Conservation (phyloP, 2,113 vertebrate species). For the human region DNA sequence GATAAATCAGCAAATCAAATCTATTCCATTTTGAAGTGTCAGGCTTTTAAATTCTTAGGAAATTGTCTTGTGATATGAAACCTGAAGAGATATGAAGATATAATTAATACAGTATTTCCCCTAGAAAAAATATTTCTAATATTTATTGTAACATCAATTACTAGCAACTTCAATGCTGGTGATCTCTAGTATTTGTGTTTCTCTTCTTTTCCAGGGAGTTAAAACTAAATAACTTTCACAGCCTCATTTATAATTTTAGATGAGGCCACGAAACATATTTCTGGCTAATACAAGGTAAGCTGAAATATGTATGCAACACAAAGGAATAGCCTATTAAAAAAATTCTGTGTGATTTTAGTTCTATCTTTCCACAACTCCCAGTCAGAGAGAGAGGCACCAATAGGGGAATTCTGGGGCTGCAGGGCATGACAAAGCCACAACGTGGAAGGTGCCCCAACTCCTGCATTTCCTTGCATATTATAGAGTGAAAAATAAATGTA, state of each 20-base stretch:
- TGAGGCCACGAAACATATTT: background rate
- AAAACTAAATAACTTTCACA: background rate
- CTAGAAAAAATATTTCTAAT: background rate
- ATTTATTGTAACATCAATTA: background rate
- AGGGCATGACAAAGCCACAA: background rate
- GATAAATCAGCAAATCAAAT: conserved; percentile 63
- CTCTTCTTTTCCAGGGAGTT: background rate
- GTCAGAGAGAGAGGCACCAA: background rate
- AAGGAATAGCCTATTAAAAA: background rate
- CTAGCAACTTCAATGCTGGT: background rate
- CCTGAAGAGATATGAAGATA: conserved; percentile 36
- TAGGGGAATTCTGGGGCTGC: background rate
- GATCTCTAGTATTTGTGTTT: background rate
- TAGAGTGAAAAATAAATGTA: background rate
- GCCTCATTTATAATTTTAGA: conserved; percentile 4
- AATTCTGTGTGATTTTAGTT: background rate
- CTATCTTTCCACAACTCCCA: background rate
- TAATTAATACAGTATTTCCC: background rate
- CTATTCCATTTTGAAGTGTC: conserved; percentile 48
- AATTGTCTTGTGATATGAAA: background rate
- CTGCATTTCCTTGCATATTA: background rate
- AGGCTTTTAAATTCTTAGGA: conserved; percentile 60
- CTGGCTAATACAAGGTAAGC: background rate
- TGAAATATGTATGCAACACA: background rate
- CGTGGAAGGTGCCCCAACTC: background rate